phyloP scores from a whole-genome alignment of 2,888 invertebrate genomes.

The Baronia brevicornis region DNA sequence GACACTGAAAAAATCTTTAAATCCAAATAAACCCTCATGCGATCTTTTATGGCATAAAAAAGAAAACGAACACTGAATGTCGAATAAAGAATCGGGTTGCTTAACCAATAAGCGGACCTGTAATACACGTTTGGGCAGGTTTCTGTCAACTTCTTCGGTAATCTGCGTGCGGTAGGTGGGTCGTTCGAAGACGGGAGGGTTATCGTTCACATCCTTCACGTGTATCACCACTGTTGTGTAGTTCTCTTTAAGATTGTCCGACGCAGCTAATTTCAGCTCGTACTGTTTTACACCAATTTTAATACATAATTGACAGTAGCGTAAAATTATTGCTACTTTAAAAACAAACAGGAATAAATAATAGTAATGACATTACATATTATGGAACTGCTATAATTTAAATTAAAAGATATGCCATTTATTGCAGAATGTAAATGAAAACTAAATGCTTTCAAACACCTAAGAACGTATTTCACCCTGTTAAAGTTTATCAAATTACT shows the following conservation, averaged over 20 bases:
- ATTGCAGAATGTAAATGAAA: background rate
- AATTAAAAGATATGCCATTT: background rate
- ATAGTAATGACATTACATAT: too few species aligned
- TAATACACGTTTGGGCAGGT: slow-evolving; percentile 93
- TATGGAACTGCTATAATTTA: background rate
- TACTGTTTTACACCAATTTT: slow-evolving; percentile 77
- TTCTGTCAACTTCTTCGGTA: slow-evolving; percentile 96
- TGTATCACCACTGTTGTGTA: slow-evolving; percentile 97
- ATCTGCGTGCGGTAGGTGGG: slow-evolving; percentile 96
- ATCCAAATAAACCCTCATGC: slow-evolving; percentile 34
- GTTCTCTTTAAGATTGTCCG: slow-evolving; percentile 97
- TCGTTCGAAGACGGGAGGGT: slow-evolving; percentile 96
- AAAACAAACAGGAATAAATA: too few species aligned
- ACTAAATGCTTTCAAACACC: too few species aligned
- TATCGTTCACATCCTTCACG: slow-evolving; percentile 98
- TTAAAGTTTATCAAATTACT: background rate
- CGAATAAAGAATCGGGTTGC: slow-evolving; percentile 34
- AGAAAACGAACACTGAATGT: slow-evolving; percentile 21
- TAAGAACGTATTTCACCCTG: too few species aligned
- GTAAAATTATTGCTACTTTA: too few species aligned
- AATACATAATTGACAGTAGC: too few species aligned
- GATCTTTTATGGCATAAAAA: slow-evolving; percentile 37
- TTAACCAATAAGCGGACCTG: slow-evolving; percentile 82
- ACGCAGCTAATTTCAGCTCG: slow-evolving; percentile 94
- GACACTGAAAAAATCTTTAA: slow-evolving; percentile 29